Conservation (phyloP, 2,888 invertebrate genomes). For the Acanthosepion lycidas region DNA sequence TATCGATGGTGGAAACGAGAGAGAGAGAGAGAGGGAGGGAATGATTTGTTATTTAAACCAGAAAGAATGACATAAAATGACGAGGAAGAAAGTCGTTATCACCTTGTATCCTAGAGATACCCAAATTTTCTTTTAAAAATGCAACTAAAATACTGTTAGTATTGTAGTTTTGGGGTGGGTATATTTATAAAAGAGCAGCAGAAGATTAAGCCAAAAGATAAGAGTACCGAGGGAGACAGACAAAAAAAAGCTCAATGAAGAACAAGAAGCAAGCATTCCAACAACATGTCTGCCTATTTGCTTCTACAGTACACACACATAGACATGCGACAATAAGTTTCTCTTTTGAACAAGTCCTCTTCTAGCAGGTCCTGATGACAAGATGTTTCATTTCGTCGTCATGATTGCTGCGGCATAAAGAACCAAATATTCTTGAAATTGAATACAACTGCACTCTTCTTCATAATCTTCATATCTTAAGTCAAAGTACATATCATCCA, state of each 20-base stretch:
- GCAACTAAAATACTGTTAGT: not conserved
- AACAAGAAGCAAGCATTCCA: constrained; percentile 33
- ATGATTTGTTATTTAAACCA: not conserved
- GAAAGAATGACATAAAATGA: not conserved
- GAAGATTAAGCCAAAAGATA: not conserved
- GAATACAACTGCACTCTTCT: not conserved
- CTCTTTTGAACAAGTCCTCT: not conserved
- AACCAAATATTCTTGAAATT: not conserved
- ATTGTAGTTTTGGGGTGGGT: not conserved
- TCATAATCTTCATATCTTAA: not conserved
- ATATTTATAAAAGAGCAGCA: not conserved
- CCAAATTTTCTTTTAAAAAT: not conserved
- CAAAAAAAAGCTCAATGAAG: not conserved
- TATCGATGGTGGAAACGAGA: not conserved
- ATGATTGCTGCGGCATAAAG: not conserved
- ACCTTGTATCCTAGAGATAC: not conserved
- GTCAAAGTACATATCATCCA: not conserved
- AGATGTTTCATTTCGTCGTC: not conserved
- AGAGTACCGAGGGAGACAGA: not conserved
- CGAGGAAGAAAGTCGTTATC: not conserved
- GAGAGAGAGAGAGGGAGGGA: not conserved
- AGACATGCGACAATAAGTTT: constrained; percentile 21
- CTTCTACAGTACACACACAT: not conserved
- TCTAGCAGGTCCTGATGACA: not conserved
- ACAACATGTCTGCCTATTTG: constrained; percentile 17